A percentile compares a stretch with the other conserved stretches of the same genome.
Evolutionary conservation across 2,113 vertebrate genomes (phyloP).

Genomic region (Odocoileus hemionus): DNA sequence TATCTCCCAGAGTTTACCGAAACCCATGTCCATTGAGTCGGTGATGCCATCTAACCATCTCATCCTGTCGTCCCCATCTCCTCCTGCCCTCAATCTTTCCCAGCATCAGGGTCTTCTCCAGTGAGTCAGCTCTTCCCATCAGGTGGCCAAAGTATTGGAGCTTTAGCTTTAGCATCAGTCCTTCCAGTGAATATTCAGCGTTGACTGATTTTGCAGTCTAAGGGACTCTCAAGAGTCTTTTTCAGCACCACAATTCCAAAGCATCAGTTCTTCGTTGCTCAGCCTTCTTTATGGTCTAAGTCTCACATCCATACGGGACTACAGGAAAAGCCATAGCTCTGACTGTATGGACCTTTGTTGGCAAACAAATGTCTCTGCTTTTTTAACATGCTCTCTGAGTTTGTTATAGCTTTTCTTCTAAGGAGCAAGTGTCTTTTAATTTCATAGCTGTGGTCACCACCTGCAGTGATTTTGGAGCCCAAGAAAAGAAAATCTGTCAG

Average conservation of each 20-base stretch:
- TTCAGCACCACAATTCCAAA: not conserved
- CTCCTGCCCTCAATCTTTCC: not conserved
- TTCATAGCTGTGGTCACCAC: not conserved
- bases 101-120: not conserved
- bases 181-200: not conserved
- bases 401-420: not conserved
- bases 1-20: accelerated
- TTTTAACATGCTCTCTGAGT: not conserved
- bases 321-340: not conserved
- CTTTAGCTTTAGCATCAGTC: not conserved
- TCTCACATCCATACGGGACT: not conserved
- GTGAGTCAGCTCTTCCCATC: not conserved
- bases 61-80: not conserved
- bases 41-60: not conserved
- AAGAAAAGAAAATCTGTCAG: not conserved
- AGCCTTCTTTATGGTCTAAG: not conserved
- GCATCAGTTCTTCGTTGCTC: not conserved
- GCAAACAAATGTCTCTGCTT: not conserved
- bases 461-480: not conserved
- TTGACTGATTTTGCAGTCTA: not conserved
- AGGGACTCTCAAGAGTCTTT: not conserved
- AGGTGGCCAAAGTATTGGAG: not conserved
- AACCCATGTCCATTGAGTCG: not conserved
- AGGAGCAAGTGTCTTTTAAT: not conserved
- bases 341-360: not conserved